These are phyloP conservation scores for Melangyna quadrimaculata DNA, from an alignment of 2,888 invertebrate species.

Conservation along the genomic window DNA sequence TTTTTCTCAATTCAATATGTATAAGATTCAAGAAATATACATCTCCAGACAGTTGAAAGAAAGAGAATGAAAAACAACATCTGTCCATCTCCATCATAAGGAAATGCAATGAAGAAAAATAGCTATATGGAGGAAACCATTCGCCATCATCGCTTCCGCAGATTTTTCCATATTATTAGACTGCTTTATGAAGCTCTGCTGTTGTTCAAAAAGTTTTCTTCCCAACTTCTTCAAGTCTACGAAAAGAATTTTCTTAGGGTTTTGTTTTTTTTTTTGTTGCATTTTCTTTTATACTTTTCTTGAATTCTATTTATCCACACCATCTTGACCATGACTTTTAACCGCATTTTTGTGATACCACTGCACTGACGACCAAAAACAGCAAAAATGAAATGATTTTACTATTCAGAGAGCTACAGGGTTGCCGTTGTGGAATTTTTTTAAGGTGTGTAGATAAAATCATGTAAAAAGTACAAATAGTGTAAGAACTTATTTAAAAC, in stretches of 20 bases:
- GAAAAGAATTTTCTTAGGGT: background rate
- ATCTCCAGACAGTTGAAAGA: constrained; percentile 22
- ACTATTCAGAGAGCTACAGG: background rate
- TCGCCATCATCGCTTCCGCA: constrained; percentile 10
- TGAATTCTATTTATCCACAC: background rate
- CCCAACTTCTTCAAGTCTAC: constrained; percentile 40
- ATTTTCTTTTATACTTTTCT: background rate
- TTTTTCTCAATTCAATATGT: constrained; percentile 41
- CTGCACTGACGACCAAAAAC: constrained; percentile 16
- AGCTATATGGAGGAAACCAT: background rate
- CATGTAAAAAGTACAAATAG: too few relatives aligned
- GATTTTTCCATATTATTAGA: constrained; percentile 38
- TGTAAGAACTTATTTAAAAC: too few relatives aligned
- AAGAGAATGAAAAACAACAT: constrained; percentile 2
- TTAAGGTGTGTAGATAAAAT: background rate
- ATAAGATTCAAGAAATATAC: background rate
- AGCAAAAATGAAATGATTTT: background rate
- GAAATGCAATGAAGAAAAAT: background rate
- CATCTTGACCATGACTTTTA: constrained; percentile 54
- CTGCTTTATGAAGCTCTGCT: constrained; percentile 31
- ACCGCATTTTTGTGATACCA: constrained; percentile 29
- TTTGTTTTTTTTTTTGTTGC: constrained; percentile 3
- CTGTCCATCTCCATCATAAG: constrained; percentile 35
- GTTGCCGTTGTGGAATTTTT: background rate
- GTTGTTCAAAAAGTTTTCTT: constrained; percentile 50